Conservation (phyloP, 2,888 invertebrate genomes). For the Xanthostigma xanthostigma region DNA sequence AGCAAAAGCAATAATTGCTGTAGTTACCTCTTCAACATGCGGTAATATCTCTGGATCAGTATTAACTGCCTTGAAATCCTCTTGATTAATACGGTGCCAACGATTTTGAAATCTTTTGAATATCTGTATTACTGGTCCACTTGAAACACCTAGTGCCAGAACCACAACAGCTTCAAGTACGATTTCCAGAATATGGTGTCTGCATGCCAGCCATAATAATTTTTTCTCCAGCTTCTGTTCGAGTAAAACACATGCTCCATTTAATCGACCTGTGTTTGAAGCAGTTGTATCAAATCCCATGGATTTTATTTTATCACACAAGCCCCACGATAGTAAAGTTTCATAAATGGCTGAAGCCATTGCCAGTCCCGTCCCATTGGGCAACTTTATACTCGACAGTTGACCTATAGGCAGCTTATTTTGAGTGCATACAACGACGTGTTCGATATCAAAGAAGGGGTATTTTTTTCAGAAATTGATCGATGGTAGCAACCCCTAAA, state of each 20-base stretch:
- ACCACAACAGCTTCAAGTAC: constrained; percentile 9
- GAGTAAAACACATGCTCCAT: constrained; percentile 3
- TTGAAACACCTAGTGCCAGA: neutral
- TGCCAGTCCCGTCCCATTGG: constrained; percentile 4
- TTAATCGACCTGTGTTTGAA: neutral
- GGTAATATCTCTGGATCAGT: neutral
- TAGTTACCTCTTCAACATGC: constrained; percentile 1
- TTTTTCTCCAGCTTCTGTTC: constrained; percentile 8
- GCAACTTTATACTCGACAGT: constrained; percentile 4
- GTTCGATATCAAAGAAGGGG: too few species aligned
- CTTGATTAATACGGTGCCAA: constrained; percentile 6
- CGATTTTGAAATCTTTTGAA: constrained; percentile 7
- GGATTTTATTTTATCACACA: neutral
- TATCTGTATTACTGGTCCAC: constrained; percentile 7
- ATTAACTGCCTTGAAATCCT: neutral
- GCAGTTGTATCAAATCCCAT: constrained; percentile 1
- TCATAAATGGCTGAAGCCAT: constrained; percentile 5
- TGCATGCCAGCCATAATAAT: constrained; percentile 7
- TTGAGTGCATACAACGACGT: too few species aligned
- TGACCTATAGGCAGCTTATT: too few species aligned
- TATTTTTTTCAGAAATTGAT: too few species aligned
- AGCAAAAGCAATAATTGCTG: constrained; percentile 1
- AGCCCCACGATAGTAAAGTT: constrained; percentile 6
- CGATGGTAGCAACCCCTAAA: too few species aligned
- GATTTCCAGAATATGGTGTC: constrained; percentile 10